Conservation (phyloP, 2,888 invertebrate genomes). For the Laothoe populi region DNA sequence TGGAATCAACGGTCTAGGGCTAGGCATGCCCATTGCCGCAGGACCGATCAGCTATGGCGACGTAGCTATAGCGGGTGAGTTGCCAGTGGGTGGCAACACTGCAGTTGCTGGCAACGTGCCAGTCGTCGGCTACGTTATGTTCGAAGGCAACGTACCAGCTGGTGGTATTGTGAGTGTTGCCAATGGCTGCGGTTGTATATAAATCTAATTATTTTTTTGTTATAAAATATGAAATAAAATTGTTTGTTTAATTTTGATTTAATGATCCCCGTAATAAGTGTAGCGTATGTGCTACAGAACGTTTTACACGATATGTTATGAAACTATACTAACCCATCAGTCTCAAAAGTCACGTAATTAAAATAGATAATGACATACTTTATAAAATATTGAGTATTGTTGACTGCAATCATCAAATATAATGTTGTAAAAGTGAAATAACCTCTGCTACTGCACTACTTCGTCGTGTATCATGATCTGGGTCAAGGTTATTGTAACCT, state of each 20-base stretch:
- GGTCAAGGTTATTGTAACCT: no score
- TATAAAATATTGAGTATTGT: no score
- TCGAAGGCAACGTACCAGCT: slow-evolving; percentile 71
- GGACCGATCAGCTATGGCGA: slow-evolving; percentile 59
- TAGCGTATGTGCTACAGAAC: no score
- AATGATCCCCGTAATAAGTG: neutral
- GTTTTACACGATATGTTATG: no score
- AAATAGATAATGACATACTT: no score
- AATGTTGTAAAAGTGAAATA: no score
- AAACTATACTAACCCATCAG: no score
- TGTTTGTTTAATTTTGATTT: slow-evolving; percentile 24
- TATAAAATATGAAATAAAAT: slow-evolving; percentile 36
- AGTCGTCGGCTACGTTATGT: slow-evolving; percentile 73
- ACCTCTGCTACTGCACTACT: no score
- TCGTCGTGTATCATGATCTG: no score
- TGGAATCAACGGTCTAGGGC: neutral
- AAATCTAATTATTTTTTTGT: neutral
- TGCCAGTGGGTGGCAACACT: slow-evolving; percentile 68
- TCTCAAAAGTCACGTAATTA: no score
- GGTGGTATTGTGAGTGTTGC: slow-evolving; percentile 68
- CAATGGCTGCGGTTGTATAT: slow-evolving; percentile 42
- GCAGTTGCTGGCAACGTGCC: slow-evolving; percentile 67
- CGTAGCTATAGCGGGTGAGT: slow-evolving; percentile 58
- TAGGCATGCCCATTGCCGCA: slow-evolving; percentile 26
- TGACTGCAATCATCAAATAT: no score